A percentile compares a stretch with the other conserved stretches of the same genome.
These are phyloP conservation scores for Dufourea novaeangliae DNA, from an alignment of 1,140 invertebrate genomes.

Conservation along the genomic window DNA sequence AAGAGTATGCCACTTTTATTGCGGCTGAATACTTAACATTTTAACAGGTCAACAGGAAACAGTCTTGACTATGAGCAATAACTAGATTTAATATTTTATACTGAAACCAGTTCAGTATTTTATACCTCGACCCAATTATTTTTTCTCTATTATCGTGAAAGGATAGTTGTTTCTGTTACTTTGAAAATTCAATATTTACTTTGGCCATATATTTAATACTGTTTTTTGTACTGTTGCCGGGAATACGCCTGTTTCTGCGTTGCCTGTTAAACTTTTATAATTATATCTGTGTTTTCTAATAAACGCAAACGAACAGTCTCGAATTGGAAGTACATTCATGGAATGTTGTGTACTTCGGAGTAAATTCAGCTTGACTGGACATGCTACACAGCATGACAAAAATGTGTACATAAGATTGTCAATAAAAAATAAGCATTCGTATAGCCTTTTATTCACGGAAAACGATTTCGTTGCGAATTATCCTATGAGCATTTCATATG, in stretches of 20 bases:
- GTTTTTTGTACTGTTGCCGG: background rate
- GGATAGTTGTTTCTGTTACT: background rate
- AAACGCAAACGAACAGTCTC: constrained; percentile 16
- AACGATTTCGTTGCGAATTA: constrained; percentile 5
- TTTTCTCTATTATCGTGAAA: background rate
- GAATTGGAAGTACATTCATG: constrained; percentile 5
- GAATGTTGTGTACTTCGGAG: constrained; percentile 37
- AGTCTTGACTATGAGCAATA: constrained; percentile 13
- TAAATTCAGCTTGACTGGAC: constrained; percentile 33
- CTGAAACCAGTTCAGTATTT: background rate
- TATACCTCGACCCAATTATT: background rate
- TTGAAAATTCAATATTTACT: constrained; percentile 11
- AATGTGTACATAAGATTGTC: constrained; percentile 65
- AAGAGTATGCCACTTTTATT: constrained; percentile 35
- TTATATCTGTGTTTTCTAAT: constrained; percentile 20
- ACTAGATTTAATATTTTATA: constrained; percentile 1
- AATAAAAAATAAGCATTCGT: constrained; percentile 65
- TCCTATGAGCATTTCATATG: no score
- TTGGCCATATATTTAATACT: background rate
- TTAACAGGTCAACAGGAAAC: constrained; percentile 35
- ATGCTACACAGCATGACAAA: constrained; percentile 46
- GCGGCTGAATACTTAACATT: constrained; percentile 67
- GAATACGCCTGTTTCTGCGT: constrained; percentile 42
- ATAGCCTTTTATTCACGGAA: constrained; percentile 46
- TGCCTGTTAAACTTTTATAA: constrained; percentile 8